Conservation (phyloP, 2,113 vertebrate genomes). For the Macaca nemestrina region DNA sequence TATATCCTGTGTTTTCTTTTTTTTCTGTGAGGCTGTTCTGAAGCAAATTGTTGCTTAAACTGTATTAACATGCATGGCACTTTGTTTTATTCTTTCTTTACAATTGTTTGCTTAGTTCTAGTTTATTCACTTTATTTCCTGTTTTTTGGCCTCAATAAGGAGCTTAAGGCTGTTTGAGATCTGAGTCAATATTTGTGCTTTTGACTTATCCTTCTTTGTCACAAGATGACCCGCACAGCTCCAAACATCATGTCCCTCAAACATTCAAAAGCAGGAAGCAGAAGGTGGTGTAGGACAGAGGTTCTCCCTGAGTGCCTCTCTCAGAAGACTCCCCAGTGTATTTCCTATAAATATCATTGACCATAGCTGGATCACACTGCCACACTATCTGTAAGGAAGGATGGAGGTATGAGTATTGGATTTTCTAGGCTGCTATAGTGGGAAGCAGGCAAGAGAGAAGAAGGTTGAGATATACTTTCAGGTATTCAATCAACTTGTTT, state of each 20-base stretch:
- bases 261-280: background rate
- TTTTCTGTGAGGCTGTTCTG: background rate
- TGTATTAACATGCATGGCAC: background rate
- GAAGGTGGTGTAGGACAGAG: background rate
- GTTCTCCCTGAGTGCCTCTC: background rate
- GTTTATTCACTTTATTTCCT: background rate
- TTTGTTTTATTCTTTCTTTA: background rate
- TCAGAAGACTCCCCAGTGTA: background rate
- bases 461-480: background rate
- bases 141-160: background rate
- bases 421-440: background rate
- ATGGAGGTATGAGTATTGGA: background rate
- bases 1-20: background rate
- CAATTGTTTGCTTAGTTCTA: background rate
- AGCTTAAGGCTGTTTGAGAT: background rate
- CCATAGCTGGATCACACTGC: background rate
- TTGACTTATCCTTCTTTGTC: background rate
- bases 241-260: background rate
- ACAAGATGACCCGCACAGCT: background rate
- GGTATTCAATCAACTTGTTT: background rate
- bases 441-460: background rate
- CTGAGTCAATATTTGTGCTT: background rate
- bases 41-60: background rate
- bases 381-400: background rate
- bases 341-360: background rate